These are phyloP conservation scores for Erythrocercus mccallii DNA, from an alignment of 2,113 vertebrate genomes.

Conservation along the genomic window DNA sequence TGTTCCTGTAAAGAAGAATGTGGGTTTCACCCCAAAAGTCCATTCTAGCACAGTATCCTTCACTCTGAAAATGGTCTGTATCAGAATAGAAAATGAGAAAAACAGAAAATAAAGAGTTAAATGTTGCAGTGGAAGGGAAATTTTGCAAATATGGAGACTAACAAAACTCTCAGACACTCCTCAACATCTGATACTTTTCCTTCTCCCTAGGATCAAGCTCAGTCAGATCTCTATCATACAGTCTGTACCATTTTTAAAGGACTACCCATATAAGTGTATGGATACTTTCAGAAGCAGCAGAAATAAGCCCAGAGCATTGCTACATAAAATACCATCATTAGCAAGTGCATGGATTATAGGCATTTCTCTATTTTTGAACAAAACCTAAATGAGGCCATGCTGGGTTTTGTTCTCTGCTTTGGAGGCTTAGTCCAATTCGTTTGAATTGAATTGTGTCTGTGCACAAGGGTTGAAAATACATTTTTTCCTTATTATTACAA, in stretches of 20 bases:
- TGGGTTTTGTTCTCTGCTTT: conserved; percentile 35
- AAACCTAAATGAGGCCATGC: neutral
- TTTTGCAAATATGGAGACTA: neutral
- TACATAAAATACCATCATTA: neutral
- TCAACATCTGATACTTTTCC: neutral
- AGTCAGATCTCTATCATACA: neutral
- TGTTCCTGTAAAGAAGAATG: neutral
- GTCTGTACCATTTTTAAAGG: neutral
- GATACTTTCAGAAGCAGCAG: neutral
- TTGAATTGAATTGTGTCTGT: neutral
- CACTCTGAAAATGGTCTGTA: neutral
- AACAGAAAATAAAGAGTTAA: neutral
- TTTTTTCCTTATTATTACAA: neutral
- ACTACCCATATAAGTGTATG: neutral
- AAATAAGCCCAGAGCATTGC: neutral
- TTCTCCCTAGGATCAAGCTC: neutral
- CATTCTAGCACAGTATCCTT: neutral
- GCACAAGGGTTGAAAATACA: neutral
- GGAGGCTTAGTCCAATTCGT: conserved; percentile 9
- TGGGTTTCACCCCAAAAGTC: neutral
- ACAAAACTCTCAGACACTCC: neutral
- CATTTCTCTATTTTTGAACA: neutral
- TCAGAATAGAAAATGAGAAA: neutral
- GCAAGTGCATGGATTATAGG: neutral
- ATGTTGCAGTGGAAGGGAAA: neutral